Base-by-base conservation (phyloP, 2,113 vertebrate genomes). In the Brachyistius frenatus region DNA sequence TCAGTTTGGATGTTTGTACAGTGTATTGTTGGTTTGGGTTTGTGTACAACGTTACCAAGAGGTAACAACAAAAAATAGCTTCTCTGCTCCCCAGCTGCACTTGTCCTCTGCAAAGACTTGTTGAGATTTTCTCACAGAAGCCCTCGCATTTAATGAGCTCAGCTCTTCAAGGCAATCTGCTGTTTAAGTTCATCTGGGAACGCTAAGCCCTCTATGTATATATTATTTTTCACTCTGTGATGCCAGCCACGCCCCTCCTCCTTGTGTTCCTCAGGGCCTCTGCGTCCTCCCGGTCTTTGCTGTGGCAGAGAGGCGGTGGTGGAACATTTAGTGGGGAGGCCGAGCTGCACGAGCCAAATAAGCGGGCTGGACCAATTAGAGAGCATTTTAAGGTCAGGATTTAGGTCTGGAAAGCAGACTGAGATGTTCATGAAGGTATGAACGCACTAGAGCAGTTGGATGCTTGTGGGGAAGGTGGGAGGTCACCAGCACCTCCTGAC, bases 231-330 rank as follows among this genome's bases (percentile, higher is more conserved):
- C 65, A 73, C 46, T 63, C 10, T 65, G 33, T n/a, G 5, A 61
- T 77, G 83, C 78, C 77, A 71, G 61, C 69, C 80, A 15, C 31
- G 23, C 64, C 76, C 78, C 83, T 58, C 74, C 55, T 69, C 55
- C 63, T 35, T 11, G 9, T 44, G 5, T 46, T 82, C 87, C 84
- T 60, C 68, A 86, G 77, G 64, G 54, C 67, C 3, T 8, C 80
- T 44, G 71, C 81, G 73, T 83, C 75, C 89, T 88, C 83, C 76
- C 81, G 62, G 64, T 44, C 89, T 92, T 91, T 89, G 76, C 88
- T 88, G 89, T 76, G 89, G 88, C 81, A 37, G 47, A 53, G 72
- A 73, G 5, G 64, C 44, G 39, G 78, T 66, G 79, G 85, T 66
- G 79, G 85, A 88, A 88, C 83, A 81, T 89, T 89, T 66, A 84